Percentiles rank a stretch among this genome's conserved stretches.
These are phyloP conservation scores for Caranx ignobilis DNA, from an alignment of 2,113 vertebrate genomes.

Conservation along the genomic window DNA sequence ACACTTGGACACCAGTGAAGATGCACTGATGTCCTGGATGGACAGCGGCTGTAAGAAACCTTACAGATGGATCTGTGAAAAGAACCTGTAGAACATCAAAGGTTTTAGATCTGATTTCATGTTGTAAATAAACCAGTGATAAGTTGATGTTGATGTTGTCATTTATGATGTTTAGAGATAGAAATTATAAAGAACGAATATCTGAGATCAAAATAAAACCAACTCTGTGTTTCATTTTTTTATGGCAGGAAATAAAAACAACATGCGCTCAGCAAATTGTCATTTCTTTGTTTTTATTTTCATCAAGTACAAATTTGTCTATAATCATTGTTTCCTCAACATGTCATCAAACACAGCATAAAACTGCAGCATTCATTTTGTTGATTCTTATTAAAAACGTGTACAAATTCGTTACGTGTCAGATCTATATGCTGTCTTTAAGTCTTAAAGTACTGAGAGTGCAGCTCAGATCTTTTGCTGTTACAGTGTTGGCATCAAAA, in stretches of 20 bases:
- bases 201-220: neutral
- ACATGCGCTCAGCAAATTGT: neutral
- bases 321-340: neutral
- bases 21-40: conserved; percentile 55
- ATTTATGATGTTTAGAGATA: too few species aligned
- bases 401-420: neutral
- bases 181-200: neutral
- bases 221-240: too few species aligned
- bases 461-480: neutral
- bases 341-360: neutral
- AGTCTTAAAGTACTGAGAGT: neutral
- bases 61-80: conserved; percentile 70
- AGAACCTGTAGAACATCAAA: conserved; percentile 9
- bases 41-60: conserved; percentile 50
- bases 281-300: neutral
- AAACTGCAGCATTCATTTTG: neutral
- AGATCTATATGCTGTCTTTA: neutral
- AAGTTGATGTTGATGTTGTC: neutral
- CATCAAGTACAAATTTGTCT: neutral
- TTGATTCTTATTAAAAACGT: neutral
- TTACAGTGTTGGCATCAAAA: neutral
- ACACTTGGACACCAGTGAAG: conserved; percentile 50
- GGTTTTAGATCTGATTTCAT: conserved; percentile 3
- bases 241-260: too few species aligned
- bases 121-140: neutral